phyloP scores from a whole-genome alignment of 2,113 vertebrate genomes.

The Hydropotes inermis region DNA sequence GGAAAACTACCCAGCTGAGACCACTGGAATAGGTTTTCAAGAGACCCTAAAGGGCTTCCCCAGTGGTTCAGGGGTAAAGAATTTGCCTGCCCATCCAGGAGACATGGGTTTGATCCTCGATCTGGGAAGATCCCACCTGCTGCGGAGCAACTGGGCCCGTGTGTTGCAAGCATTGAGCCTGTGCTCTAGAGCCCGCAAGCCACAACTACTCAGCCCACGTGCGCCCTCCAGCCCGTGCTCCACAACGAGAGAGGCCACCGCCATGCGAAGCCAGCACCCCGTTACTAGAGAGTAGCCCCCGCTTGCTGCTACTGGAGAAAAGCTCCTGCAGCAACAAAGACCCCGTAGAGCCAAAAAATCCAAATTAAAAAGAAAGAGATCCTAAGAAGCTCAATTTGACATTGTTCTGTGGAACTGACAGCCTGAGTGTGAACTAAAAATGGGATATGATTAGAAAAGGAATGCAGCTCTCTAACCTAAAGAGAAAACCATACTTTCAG shows the following conservation, averaged over 20 bases:
- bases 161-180: neutral
- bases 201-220: neutral
- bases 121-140: neutral
- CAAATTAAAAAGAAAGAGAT: neutral
- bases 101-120: neutral
- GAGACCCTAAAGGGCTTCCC: neutral
- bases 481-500: neutral
- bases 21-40: neutral
- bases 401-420: neutral
- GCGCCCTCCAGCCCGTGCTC: neutral
- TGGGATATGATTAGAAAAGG: slow-evolving; percentile 1
- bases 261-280: neutral
- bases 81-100: neutral
- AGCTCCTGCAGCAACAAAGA: neutral
- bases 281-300: neutral
- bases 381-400: neutral
- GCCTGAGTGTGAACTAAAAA: neutral
- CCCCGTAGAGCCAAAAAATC: neutral
- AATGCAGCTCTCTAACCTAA: neutral
- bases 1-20: neutral
- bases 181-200: neutral
- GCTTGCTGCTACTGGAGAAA: neutral
- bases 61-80: neutral
- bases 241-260: neutral
- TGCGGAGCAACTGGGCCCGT: neutral